Conservation (phyloP, 2,888 invertebrate species). For the Orthonychiurus folsomi region DNA sequence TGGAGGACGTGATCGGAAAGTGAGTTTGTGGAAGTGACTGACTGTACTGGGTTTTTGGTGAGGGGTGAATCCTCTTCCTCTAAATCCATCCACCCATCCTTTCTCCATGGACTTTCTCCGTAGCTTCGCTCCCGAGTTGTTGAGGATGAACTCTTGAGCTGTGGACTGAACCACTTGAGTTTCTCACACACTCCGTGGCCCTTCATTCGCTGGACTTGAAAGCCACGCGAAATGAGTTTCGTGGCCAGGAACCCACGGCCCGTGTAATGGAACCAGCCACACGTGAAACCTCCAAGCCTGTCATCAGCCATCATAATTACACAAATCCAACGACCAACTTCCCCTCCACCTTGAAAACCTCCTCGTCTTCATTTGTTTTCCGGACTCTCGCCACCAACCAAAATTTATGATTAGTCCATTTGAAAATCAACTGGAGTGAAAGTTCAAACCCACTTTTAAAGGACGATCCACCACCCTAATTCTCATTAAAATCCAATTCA, state of each 20-base stretch:
- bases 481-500: no score
- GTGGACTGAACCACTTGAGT: not conserved
- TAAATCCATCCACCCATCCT: not conserved
- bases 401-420: no score
- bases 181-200: not conserved
- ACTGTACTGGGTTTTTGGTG: no score
- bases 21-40: conserved; percentile 17
- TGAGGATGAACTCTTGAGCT: conserved; percentile 1
- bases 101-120: not conserved
- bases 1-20: conserved; percentile 36
- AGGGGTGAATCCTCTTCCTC: no score
- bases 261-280: conserved; percentile 4
- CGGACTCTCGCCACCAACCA: no score
- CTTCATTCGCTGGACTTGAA: not conserved
- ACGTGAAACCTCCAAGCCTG: conserved; percentile 8
- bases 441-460: no score
- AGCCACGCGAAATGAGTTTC: not conserved
- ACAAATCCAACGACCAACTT: not conserved
- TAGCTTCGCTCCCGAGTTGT: not conserved
- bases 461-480: no score
- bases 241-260: not conserved
- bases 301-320: conserved; percentile 8
- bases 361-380: no score
- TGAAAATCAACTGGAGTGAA: no score
- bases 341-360: conserved; percentile 1